Percentiles rank a stretch among this genome's conserved stretches.
Conservation (phyloP, 37 sponge, comb jelly and placozoan species). For the Aphrocallistes beatrix region DNA sequence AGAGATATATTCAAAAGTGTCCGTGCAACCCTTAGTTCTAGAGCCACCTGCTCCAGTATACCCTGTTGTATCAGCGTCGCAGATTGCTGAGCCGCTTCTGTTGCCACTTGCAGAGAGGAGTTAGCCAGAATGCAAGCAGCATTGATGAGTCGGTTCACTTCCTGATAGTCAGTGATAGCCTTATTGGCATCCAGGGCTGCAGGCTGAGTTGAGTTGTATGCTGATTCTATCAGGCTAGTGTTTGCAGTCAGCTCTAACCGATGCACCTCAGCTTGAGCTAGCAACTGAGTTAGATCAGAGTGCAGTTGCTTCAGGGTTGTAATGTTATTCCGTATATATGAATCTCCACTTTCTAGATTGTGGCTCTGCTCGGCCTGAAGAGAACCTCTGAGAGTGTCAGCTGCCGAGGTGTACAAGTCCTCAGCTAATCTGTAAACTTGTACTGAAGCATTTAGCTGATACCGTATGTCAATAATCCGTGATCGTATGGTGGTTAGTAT, state of each 20-base stretch:
- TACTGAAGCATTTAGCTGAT: background rate
- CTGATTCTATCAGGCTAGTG: background rate
- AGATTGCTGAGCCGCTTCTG: background rate
- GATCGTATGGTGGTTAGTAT: background rate
- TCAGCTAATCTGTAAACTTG: background rate
- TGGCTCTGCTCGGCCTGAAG: background rate
- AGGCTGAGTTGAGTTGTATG: background rate
- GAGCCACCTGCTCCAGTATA: background rate
- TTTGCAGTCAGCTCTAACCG: background rate
- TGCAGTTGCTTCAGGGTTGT: background rate
- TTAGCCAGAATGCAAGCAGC: background rate
- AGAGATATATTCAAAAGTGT: background rate
- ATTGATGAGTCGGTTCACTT: background rate
- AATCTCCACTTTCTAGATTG: background rate
- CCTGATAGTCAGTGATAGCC: background rate
- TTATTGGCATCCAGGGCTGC: background rate
- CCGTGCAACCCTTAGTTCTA: background rate
- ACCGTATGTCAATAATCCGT: background rate
- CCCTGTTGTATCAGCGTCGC: background rate
- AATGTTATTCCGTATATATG: background rate
- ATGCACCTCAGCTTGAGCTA: background rate
- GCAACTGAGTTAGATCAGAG: background rate
- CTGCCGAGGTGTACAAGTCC: background rate
- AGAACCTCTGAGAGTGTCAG: background rate
- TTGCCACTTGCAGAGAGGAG: background rate